phyloP scores from a whole-genome alignment of 2,113 vertebrate genomes.

The Anoura caudifer region DNA sequence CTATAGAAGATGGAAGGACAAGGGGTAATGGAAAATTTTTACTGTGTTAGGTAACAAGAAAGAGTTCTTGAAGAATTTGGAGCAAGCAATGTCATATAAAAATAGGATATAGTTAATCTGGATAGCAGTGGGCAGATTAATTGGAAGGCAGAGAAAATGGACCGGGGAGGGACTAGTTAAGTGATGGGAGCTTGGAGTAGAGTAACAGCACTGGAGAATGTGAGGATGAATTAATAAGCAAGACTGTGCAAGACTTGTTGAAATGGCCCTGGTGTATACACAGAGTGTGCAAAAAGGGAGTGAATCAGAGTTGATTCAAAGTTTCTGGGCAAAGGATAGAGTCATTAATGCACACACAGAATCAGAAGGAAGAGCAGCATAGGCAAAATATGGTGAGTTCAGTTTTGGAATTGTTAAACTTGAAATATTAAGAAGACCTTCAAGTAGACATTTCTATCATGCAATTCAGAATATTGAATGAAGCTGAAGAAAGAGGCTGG shows the following conservation, averaged over 20 bases:
- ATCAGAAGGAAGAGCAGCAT: neutral
- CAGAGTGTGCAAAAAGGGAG: neutral
- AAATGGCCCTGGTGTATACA: neutral
- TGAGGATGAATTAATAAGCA: neutral
- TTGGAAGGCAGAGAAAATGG: neutral
- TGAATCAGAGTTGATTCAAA: neutral
- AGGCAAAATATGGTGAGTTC: neutral
- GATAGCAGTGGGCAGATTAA: neutral
- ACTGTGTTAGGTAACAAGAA: neutral
- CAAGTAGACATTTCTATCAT: slow-evolving; percentile 3
- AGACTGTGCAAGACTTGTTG: neutral
- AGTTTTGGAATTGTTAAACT: slow-evolving; percentile 20
- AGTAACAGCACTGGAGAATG: neutral
- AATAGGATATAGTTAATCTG: neutral
- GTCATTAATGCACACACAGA: neutral
- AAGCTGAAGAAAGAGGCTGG: neutral
- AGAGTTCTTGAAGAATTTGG: neutral
- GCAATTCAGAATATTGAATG: neutral
- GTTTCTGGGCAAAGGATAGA: neutral
- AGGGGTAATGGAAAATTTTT: neutral
- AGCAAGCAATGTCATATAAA: neutral
- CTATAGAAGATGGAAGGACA: neutral
- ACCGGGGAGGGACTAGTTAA: neutral
- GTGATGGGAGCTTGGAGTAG: neutral
- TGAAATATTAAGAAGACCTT: slow-evolving; percentile 37